Percentiles rank a stretch among this genome's conserved stretches.
Conservation (phyloP, 2,797 vertebrate species). For the Coracias cyanogaster region DNA sequence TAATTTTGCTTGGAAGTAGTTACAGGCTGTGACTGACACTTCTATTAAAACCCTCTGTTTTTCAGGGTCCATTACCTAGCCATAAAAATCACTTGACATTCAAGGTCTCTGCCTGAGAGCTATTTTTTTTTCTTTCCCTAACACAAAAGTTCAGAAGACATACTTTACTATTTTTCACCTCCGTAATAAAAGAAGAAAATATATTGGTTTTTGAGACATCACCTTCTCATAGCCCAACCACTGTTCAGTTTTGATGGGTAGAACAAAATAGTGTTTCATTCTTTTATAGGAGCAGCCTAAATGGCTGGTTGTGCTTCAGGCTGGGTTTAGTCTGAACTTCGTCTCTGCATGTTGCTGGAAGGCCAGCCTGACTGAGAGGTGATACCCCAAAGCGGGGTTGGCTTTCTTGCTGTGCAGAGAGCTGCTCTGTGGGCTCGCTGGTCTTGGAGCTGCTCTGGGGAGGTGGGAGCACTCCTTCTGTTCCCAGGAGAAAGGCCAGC, state of each 20-base stretch:
- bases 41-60: constrained; percentile 2
- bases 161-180: not conserved
- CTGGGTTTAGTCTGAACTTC: not conserved
- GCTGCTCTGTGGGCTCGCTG: not conserved
- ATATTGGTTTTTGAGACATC: not conserved
- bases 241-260: not conserved
- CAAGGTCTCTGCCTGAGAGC: not conserved
- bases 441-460: not conserved
- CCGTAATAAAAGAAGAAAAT: not conserved
- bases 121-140: not conserved
- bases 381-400: not conserved
- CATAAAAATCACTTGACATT: constrained; percentile 13
- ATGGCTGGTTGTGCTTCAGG: not conserved
- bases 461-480: not conserved
- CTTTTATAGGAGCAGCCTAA: not conserved
- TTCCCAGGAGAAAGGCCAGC: not conserved
- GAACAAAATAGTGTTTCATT: not conserved
- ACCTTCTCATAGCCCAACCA: not conserved
- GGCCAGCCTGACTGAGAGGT: not conserved
- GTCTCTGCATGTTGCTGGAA: not conserved
- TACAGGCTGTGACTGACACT: not conserved
- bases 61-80: not conserved
- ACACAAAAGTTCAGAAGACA: not conserved
- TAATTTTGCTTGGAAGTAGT: not conserved
- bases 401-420: not conserved